phyloP scores from a whole-genome alignment of 2,797 vertebrate genomes.

The Gallinago nigripennis region DNA sequence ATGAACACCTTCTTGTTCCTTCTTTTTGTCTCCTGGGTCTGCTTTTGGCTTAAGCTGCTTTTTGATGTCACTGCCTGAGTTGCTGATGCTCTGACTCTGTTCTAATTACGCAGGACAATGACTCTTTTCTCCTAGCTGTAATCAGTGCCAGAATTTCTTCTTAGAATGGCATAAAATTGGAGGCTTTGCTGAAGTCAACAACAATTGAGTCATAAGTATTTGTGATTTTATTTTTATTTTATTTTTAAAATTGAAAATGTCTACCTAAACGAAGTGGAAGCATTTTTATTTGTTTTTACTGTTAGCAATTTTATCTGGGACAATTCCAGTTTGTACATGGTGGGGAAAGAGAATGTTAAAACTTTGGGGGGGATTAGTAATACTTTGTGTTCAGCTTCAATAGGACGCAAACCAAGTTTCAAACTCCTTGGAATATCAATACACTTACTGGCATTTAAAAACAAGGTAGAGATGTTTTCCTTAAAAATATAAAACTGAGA shows the following conservation, averaged over 20 bases:
- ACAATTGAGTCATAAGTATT: fast-evolving
- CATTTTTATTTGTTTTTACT: neutral
- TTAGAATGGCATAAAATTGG: neutral
- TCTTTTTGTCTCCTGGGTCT: neutral
- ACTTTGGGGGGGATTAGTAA: neutral
- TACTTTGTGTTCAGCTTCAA: neutral
- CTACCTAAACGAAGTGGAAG: neutral
- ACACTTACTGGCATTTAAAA: neutral
- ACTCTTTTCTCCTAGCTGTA: neutral
- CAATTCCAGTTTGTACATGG: neutral
- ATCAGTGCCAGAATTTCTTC: neutral
- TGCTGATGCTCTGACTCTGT: neutral
- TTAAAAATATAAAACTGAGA: neutral
- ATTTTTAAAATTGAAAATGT: neutral
- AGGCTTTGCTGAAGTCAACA: neutral
- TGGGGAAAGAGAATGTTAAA: neutral
- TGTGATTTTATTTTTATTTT: neutral
- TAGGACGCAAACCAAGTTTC: neutral
- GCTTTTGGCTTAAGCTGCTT: neutral
- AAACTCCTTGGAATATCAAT: neutral
- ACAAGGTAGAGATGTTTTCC: neutral
- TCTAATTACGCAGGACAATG: neutral
- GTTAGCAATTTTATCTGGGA: neutral
- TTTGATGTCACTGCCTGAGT: neutral
- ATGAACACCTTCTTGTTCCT: neutral